Conservation (phyloP, 2,888 invertebrate genomes). For the Hartigia nigra region DNA sequence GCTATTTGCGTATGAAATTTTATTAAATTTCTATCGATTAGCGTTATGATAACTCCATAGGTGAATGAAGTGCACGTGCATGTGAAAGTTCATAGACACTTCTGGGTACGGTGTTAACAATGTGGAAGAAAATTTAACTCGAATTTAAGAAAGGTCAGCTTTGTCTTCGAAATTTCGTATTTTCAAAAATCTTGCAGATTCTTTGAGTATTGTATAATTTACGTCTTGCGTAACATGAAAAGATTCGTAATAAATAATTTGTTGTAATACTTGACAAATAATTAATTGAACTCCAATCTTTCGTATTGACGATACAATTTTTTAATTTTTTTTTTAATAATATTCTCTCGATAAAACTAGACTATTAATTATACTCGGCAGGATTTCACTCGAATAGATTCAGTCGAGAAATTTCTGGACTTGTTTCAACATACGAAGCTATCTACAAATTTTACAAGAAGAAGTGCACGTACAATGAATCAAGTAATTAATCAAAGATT, state of each 20-base stretch:
- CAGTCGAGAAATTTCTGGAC: neutral
- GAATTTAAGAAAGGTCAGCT: neutral
- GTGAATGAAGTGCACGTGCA: neutral
- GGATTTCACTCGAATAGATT: neutral
- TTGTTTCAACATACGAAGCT: neutral
- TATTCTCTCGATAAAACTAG: neutral
- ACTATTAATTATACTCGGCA: neutral
- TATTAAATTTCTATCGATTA: neutral
- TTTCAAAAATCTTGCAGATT: neutral
- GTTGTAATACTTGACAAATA: neutral
- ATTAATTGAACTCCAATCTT: neutral
- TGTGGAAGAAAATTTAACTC: neutral
- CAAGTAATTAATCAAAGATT: neutral
- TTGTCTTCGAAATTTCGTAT: neutral
- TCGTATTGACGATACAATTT: neutral
- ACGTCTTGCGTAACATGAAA: neutral
- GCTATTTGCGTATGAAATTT: neutral
- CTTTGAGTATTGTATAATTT: neutral
- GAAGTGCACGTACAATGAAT: neutral
- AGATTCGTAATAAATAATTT: neutral
- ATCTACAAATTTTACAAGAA: neutral
- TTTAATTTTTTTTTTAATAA: neutral
- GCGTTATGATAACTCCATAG: neutral
- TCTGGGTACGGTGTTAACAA: neutral
- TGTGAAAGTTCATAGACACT: neutral